Percentiles rank a stretch among this genome's conserved stretches.
Evolutionary conservation across 2,797 vertebrate genomes (phyloP).

Genomic region (Alectoris magna): DNA sequence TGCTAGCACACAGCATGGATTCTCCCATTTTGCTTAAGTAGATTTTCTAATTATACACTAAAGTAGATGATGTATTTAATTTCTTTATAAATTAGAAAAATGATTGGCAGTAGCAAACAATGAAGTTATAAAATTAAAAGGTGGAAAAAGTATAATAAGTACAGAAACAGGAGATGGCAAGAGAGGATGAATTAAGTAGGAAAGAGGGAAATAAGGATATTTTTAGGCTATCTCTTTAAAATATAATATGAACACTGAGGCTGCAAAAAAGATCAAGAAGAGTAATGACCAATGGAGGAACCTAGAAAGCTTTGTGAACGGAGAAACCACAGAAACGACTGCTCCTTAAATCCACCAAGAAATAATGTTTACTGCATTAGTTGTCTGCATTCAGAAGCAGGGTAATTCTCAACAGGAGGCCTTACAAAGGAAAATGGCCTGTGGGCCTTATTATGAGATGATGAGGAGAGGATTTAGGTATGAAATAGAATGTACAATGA

Average conservation of each 20-base stretch:
- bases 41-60: not conserved
- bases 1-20: not conserved
- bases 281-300: not conserved
- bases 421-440: not conserved
- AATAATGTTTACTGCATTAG: accelerated
- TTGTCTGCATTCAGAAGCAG: not conserved
- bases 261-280: not conserved
- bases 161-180: not conserved
- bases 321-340: not conserved
- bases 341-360: not conserved
- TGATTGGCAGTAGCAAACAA: not conserved
- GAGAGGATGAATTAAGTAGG: not conserved
- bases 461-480: not conserved
- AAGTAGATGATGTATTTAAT: not conserved
- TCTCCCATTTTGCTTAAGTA: not conserved
- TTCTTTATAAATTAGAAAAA: not conserved
- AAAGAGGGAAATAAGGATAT: not conserved
- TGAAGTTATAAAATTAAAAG: not conserved
- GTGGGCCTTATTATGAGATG: accelerated
- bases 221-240: not conserved
- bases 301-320: not conserved
- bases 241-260: not conserved
- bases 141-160: not conserved
- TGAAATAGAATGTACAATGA: not conserved
- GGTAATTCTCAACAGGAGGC: accelerated